Base-by-base conservation (phyloP, 2,888 invertebrate genomes). In the Neoascia interrupta region DNA sequence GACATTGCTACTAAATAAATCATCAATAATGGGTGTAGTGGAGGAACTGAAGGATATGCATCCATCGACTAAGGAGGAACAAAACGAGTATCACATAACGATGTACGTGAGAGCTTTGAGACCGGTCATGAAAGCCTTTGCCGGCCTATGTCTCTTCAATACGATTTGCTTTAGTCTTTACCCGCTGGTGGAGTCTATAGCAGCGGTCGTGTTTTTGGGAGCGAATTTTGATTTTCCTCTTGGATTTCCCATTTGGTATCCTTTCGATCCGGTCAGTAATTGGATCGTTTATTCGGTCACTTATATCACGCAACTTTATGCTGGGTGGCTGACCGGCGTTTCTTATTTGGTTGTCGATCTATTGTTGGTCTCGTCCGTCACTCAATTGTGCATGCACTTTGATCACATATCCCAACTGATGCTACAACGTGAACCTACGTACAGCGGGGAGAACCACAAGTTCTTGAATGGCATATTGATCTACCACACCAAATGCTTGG, bases 381-480 rank as follows among this genome's bases (percentile, higher is more conserved):
- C 84, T 0, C 86, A 86, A 64, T 75, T 86, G 5, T 85, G 85
- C 69, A 85, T 86, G 84, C 86, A 86, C 70, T 86, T 86, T 5
- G 81, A 82, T 58, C 84, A 83, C n/a, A 81, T 86, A 37, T 83
- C 86, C 11, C 70, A 83, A 2, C 72, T 69, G 0, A 53, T 86
- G 58, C 75, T 81, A 26, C 28, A 69, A 11, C 84, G 83, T 69
- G 60, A 83, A 1, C 66, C 47, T 0, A 54, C 36, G 1, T 36
- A 41, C 0, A 72, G 81, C 2, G 10, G 16, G 10, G 64, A 82
- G 1, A 84, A 86, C 41, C 10, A 82, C 1, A 31, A 73, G 16
- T 85, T 85, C 28, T 31, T 86, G 4, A 43, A 64, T 1, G 51
- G 49, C 0, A 79, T 86, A 16, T 69, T 85, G 5, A 81, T 66